Conservation (phyloP, 2,113 vertebrate genomes). For the Atherinomorus stipes region DNA sequence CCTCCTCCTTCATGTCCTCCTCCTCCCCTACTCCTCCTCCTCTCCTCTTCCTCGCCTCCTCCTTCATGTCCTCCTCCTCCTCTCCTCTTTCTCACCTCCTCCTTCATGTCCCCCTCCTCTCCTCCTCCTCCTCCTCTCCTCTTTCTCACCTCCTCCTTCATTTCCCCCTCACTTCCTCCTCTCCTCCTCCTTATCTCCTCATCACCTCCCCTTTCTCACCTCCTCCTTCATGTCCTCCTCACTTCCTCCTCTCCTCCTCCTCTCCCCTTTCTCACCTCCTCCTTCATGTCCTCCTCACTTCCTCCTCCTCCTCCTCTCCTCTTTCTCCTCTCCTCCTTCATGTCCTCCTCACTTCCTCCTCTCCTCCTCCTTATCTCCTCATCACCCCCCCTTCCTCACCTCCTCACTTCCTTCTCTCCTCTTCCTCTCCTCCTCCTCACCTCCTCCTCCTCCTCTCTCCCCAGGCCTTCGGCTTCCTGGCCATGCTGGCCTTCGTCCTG, state of each 20-base stretch:
- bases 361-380: too few species aligned
- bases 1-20: too few species aligned
- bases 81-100: too few species aligned
- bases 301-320: background rate
- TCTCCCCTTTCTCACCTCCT: background rate
- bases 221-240: background rate
- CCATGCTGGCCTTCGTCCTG: conserved; percentile 67
- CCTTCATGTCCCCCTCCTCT: too few species aligned
- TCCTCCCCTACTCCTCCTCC: too few species aligned
- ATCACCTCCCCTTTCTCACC: background rate
- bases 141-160: background rate
- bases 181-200: background rate
- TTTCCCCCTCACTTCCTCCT: background rate
- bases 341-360: too few species aligned
- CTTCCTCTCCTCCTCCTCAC: conserved; percentile 49
- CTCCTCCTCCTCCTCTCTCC: conserved; percentile 32
- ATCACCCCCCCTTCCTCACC: too few species aligned
- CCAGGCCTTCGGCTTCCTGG: conserved; percentile 89
- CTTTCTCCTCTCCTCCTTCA: background rate
- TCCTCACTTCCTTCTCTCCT: background rate
- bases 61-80: background rate
- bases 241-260: background rate
- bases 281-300: background rate
- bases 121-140: background rate
- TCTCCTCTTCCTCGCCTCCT: too few species aligned